Evolutionary conservation across 2,113 vertebrate species (phyloP).

Genomic region (Dryoscopus gambensis): DNA sequence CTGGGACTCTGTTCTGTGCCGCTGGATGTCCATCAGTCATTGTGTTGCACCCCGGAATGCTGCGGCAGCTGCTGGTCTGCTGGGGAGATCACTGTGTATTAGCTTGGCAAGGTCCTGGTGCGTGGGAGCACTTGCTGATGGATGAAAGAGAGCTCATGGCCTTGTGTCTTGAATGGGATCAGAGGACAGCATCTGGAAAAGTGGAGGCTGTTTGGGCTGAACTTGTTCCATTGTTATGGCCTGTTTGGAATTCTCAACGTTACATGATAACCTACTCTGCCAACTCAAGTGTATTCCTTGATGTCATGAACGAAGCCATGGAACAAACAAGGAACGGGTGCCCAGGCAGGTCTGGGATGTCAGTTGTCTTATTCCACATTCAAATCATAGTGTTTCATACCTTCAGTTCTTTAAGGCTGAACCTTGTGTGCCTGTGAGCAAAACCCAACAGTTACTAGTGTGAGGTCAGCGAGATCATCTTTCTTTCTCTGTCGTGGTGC

Average conservation of each 20-base stretch:
- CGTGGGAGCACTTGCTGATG: rapidly evolving
- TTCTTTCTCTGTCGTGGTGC: not conserved
- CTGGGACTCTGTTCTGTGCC: rapidly evolving
- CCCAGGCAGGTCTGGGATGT: too few relatives aligned
- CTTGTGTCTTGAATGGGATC: not conserved
- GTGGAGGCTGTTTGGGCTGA: not conserved
- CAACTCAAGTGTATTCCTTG: not conserved
- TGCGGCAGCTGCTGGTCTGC: not conserved
- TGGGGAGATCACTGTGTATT: rapidly evolving
- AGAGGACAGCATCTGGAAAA: not conserved
- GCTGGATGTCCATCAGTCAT: not conserved
- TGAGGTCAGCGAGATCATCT: not conserved
- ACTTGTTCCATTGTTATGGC: not conserved
- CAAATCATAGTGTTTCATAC: not conserved
- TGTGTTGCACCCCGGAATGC: not conserved
- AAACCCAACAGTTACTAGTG: not conserved
- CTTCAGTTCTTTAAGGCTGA: not conserved
- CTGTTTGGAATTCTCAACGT: not conserved
- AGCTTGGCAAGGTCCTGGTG: rapidly evolving
- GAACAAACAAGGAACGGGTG: too few relatives aligned
- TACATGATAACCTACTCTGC: rapidly evolving
- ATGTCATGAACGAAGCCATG: too few relatives aligned
- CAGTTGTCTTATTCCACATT: too few relatives aligned
- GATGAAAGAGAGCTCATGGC: not conserved
- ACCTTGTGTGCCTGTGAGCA: not conserved